Conservation (phyloP, 2,113 vertebrate genomes). For the Semnornis frantzii region DNA sequence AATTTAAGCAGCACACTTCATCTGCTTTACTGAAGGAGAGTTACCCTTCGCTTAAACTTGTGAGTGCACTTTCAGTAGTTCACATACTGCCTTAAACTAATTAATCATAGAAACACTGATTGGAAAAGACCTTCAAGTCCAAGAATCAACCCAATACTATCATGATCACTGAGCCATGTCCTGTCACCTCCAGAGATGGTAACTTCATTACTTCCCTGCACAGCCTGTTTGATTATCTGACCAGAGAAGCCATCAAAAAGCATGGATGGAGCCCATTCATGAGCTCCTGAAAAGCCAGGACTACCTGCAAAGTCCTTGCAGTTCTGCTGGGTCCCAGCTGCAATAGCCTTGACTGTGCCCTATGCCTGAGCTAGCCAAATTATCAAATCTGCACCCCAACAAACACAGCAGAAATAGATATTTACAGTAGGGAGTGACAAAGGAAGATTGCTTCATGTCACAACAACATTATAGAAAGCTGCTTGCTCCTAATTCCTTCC, state of each 20-base stretch:
- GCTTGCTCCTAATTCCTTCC: not conserved
- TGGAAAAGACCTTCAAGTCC: too few species aligned
- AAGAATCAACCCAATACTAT: too few species aligned
- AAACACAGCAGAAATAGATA: not conserved
- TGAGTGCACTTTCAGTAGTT: accelerated
- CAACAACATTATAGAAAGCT: not conserved
- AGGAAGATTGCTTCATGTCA: constrained; percentile 10
- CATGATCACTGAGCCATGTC: too few species aligned
- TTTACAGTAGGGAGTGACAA: not conserved
- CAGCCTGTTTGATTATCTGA: too few species aligned
- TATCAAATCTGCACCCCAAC: not conserved
- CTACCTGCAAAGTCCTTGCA: not conserved
- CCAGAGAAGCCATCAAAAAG: not conserved
- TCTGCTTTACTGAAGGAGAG: not conserved
- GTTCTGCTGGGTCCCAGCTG: not conserved
- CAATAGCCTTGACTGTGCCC: not conserved
- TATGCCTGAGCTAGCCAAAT: not conserved
- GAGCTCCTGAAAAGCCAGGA: not conserved
- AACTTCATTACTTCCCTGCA: too few species aligned
- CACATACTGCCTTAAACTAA: not conserved
- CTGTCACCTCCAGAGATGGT: too few species aligned
- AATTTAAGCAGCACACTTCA: not conserved
- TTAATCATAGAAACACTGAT: not conserved
- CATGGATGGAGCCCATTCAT: not conserved
- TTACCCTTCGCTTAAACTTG: not conserved